These are phyloP conservation scores for Callionymus lyra DNA, from an alignment of 2,113 vertebrate genomes.

Conservation along the genomic window DNA sequence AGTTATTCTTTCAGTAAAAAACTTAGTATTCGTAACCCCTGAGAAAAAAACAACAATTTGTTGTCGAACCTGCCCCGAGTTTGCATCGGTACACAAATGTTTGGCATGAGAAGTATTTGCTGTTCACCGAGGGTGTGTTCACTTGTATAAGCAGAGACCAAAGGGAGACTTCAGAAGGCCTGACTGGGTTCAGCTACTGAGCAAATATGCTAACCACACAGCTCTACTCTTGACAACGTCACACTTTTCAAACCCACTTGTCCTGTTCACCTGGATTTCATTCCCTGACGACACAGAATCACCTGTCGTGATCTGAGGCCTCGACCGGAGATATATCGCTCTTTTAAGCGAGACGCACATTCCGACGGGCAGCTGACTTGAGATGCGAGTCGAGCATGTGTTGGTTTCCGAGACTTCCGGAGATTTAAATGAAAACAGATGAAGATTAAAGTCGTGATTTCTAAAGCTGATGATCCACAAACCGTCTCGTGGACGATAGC, in stretches of 20 bases:
- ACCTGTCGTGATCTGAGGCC: slow-evolving; percentile 1
- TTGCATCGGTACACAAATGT: slow-evolving; percentile 3
- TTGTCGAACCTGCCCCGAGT: no score
- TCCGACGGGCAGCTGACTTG: slow-evolving; percentile 33
- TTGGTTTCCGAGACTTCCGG: slow-evolving; percentile 48
- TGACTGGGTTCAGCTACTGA: slow-evolving; percentile 14
- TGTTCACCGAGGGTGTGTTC: slow-evolving; percentile 37
- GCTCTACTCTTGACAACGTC: slow-evolving; percentile 7
- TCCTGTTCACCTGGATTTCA: slow-evolving; percentile 25
- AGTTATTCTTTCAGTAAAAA: no score
- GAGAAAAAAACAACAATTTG: no score
- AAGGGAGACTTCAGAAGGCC: slow-evolving; percentile 22
- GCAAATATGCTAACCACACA: slow-evolving; percentile 1
- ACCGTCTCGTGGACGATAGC: no score
- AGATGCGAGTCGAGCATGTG: slow-evolving; percentile 52
- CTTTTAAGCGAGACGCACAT: slow-evolving; percentile 12
- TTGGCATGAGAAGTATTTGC: slow-evolving; percentile 34
- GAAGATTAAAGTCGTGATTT: slow-evolving; percentile 9
- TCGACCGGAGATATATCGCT: slow-evolving; percentile 3
- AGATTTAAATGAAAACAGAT: slow-evolving; percentile 13
- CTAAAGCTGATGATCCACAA: no score
- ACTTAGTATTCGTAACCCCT: no score
- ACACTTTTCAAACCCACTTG: slow-evolving; percentile 23
- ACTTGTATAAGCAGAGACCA: slow-evolving; percentile 13
- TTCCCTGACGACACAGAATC: background rate